Percentiles rank a stretch among this genome's conserved stretches.
These are phyloP conservation scores for Sebastes diaconus DNA, from an alignment of 2,797 vertebrate species.

Conservation along the genomic window DNA sequence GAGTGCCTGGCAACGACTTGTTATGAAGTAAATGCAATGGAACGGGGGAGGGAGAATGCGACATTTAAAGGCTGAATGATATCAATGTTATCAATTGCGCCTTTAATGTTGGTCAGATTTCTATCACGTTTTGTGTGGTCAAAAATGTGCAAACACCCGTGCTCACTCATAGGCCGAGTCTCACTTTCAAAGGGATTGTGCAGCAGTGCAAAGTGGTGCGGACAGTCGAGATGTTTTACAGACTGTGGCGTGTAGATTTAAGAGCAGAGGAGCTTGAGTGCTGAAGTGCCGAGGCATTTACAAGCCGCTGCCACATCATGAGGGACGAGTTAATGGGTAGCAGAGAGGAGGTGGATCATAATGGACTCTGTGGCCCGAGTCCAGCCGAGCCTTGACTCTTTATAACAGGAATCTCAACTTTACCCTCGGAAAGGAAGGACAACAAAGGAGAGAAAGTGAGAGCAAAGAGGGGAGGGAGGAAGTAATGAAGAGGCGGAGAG, in stretches of 20 bases:
- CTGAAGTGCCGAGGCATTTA: constrained; percentile 64
- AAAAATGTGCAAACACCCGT: background rate
- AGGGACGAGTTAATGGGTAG: constrained; percentile 73
- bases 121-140: background rate
- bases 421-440: constrained; percentile 37
- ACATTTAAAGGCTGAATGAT: no score
- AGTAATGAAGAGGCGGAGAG: constrained; percentile 28
- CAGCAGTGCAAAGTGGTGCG: constrained; percentile 47
- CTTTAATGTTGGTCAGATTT: background rate
- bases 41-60: no score
- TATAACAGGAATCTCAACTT: constrained; percentile 62
- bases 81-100: no score
- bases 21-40: no score
- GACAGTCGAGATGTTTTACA: constrained; percentile 62
- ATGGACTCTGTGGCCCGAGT: constrained; percentile 75
- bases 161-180: constrained; percentile 31
- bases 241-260: constrained; percentile 62
- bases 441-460: constrained; percentile 48
- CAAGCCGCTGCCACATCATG: constrained; percentile 63
- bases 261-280: constrained; percentile 54
- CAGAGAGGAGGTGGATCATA: constrained; percentile 67
- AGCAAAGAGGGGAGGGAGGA: constrained; percentile 12
- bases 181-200: constrained; percentile 40
- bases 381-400: constrained; percentile 67
- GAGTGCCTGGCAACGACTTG: no score